Evolutionary conservation across 92 coral and sea anemone species (phyloP), one percentile per base, ranked within the genome.

Genomic region (Bergia puertoricense): DNA sequence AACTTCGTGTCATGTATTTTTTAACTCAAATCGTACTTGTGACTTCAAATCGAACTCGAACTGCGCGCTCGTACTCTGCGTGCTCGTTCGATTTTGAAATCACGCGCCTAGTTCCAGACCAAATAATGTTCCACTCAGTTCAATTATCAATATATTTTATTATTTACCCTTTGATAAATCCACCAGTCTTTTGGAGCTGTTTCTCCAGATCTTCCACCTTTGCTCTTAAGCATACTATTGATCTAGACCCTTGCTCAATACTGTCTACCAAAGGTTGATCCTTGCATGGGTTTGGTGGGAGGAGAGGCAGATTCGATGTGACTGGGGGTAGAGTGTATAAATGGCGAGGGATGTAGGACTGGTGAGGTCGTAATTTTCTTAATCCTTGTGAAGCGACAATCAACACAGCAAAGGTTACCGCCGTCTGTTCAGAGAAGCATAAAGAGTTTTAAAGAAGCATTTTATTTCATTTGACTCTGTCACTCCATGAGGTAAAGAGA

Each of bases 91-190:
- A 30, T 30, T 30, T 30, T 30, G 30, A 30, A 30, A 30, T 30
- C 30, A 30, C 30, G 2, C 7, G 75, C 10, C 38, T 74, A n/a
- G 76, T 39, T 72, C 30, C 30, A 0, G 30, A 30, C 30, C 30
- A 30, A 30, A 30, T 30, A 30, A 30, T 30, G 30, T 30, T 30
- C 30, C 30, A 30, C 30, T 30, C 30, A 30, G 0, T 30, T 30
- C 30, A 30, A 30, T 30, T 30, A 30, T 30, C 30, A 30, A 30
- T 30, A 30, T 0, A 30, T 30, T 30, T 30, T 30, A 30, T 1
- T 7, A 7, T 8, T 62, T 57, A 82, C 86, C 86, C 67, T 82
- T 13, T 82, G 41, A 72, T 37, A 67, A 18, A 82, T 8, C 86
- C 76, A 44, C 86, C 86, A 10, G 72, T 39, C 11, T 43, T 10